Percentiles rank a stretch among this genome's conserved stretches.
Conservation (phyloP, 2,888 invertebrate genomes). For the Drosophila anomalata region DNA sequence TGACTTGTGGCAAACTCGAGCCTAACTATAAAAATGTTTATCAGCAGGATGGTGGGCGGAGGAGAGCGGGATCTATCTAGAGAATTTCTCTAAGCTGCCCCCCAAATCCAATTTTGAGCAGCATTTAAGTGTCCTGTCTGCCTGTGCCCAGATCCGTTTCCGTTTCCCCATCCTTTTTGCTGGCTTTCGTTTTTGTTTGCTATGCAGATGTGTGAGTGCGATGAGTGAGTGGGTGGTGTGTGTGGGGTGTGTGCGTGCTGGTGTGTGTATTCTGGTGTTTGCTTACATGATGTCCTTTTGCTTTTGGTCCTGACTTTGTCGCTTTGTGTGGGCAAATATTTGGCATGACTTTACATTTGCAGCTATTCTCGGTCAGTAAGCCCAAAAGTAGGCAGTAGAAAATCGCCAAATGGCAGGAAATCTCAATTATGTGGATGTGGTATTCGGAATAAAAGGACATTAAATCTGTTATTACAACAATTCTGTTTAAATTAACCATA, state of each 20-base stretch:
- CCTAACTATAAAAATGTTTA: slow-evolving; percentile 77
- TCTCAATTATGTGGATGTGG: slow-evolving; percentile 26
- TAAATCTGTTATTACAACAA: background rate
- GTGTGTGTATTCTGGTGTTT: slow-evolving; percentile 31
- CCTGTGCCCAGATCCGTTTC: slow-evolving; percentile 39
- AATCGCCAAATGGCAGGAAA: slow-evolving; percentile 25
- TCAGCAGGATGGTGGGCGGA: slow-evolving; percentile 47
- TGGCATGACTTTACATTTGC: slow-evolving; percentile 59
- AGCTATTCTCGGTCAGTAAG: slow-evolving; percentile 29
- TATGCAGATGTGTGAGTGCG: slow-evolving; percentile 44
- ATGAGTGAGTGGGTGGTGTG: slow-evolving; percentile 5
- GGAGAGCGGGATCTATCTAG: background rate
- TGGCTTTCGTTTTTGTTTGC: slow-evolving; percentile 54
- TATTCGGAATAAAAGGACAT: background rate
- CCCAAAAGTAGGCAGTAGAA: slow-evolving; percentile 36
- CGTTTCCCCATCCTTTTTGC: slow-evolving; percentile 13
- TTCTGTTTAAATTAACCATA: no score
- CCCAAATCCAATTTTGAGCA: slow-evolving; percentile 77
- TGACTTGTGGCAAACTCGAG: slow-evolving; percentile 71
- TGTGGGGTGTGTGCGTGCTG: background rate
- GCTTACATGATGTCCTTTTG: slow-evolving; percentile 46
- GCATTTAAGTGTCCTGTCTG: slow-evolving; percentile 67
- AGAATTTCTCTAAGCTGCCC: slow-evolving; percentile 55
- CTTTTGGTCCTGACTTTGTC: slow-evolving; percentile 57
- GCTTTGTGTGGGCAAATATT: slow-evolving; percentile 61